Conservation (phyloP, 2,113 vertebrate species). For the Gracilinanus agilis region DNA sequence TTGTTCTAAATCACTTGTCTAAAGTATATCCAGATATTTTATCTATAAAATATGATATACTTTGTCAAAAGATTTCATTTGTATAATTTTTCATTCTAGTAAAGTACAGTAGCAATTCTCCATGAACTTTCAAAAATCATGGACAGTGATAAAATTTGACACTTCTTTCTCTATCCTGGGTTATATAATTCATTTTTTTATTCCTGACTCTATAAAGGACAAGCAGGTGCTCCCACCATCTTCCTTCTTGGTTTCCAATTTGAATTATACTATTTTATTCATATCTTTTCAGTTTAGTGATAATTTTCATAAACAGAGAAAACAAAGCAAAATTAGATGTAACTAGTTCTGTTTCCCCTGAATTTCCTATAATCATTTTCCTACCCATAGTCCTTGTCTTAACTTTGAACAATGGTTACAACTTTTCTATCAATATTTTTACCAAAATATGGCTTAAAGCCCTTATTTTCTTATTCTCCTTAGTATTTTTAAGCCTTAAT, state of each 20-base stretch:
- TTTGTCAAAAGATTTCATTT: not conserved
- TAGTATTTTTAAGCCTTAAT: rapidly evolving
- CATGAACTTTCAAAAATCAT: not conserved
- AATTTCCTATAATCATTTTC: not conserved
- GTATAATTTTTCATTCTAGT: not conserved
- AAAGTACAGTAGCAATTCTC: not conserved
- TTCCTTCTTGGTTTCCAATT: not conserved
- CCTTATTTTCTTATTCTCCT: not conserved
- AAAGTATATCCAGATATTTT: not conserved
- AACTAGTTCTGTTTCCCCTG: not conserved
- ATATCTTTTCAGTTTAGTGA: not conserved
- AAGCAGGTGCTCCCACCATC: not conserved
- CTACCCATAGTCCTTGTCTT: too few species aligned
- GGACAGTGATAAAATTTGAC: not conserved
- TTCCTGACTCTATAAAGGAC: not conserved
- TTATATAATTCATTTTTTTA: too few species aligned
- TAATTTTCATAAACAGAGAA: not conserved
- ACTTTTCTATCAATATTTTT: not conserved
- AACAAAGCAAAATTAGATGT: not conserved
- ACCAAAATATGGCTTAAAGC: not conserved
- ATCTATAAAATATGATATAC: not conserved
- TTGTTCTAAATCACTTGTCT: not conserved
- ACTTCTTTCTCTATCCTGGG: not conserved
- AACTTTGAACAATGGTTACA: not conserved
- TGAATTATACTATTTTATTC: not conserved